phyloP scores from a whole-genome alignment of 2,113 vertebrate genomes.

The Galeopterus variegatus region DNA sequence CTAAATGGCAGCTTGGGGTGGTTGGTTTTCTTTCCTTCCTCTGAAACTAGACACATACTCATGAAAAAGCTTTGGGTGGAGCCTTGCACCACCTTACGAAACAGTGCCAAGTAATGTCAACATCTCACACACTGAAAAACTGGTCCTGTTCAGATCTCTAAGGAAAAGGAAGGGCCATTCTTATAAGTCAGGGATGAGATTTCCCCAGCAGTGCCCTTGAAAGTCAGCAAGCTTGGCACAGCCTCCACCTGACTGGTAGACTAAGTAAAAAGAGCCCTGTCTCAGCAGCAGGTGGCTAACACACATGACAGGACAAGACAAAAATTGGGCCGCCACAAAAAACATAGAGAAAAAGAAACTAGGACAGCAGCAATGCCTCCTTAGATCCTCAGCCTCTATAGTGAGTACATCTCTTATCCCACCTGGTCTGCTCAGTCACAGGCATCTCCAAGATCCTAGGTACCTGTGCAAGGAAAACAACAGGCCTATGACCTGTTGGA shows the following conservation, averaged over 20 bases:
- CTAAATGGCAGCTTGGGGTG: neutral
- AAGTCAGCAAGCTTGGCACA: neutral
- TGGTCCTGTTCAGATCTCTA: neutral
- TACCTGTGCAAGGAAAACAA: neutral
- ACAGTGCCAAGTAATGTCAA: neutral
- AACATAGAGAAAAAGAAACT: neutral
- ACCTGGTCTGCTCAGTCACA: neutral
- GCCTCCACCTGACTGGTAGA: neutral
- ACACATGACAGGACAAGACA: neutral
- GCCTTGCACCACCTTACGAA: neutral
- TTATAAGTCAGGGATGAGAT: neutral
- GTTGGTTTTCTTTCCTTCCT: neutral
- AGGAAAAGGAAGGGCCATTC: neutral
- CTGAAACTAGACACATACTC: neutral
- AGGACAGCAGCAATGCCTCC: neutral
- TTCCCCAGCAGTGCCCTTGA: neutral
- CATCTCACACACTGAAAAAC: neutral
- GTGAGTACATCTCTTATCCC: neutral
- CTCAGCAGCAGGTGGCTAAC: neutral
- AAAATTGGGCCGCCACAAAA: neutral
- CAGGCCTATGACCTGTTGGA: neutral
- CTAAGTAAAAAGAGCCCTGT: neutral
- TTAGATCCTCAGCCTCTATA: neutral
- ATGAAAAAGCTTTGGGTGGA: neutral
- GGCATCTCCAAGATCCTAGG: neutral